phyloP scores from a whole-genome alignment of 2,888 invertebrate genomes.

The Choristoneura rosaceana region DNA sequence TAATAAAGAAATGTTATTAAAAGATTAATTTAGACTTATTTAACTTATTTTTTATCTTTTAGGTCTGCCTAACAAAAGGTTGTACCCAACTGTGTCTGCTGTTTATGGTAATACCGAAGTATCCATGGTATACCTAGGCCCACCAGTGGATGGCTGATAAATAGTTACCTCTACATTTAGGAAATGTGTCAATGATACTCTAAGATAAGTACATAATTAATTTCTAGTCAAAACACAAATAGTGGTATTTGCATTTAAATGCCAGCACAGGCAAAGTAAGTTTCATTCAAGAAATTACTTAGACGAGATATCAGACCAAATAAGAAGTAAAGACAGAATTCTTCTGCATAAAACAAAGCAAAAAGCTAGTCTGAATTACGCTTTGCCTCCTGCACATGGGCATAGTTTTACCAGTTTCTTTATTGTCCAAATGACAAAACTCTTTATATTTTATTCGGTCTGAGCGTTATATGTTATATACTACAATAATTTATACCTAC shows the following conservation, averaged over 20 bases:
- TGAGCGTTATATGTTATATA: too few species aligned
- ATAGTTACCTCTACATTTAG: slow-evolving; percentile 45
- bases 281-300: neutral
- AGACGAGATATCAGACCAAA: neutral
- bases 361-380: too few species aligned
- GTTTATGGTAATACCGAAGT: slow-evolving; percentile 99
- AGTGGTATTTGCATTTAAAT: slow-evolving; percentile 51
- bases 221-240: slow-evolving; percentile 61
- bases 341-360: too few species aligned
- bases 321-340: too few species aligned
- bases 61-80: slow-evolving; percentile 96
- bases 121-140: slow-evolving; percentile 99
- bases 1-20: neutral
- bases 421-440: too few species aligned
- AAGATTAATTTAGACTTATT: neutral
- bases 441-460: too few species aligned
- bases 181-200: slow-evolving; percentile 30
- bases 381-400: too few species aligned
- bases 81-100: slow-evolving; percentile 98
- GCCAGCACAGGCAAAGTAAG: neutral
- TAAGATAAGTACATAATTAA: slow-evolving; percentile 32
- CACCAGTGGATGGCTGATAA: slow-evolving; percentile 97
- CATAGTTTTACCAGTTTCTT: too few species aligned
- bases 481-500: too few species aligned
- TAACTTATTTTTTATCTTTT: slow-evolving; percentile 53